Conservation (phyloP, 2,113 vertebrate species). For the Ameiurus melas region DNA sequence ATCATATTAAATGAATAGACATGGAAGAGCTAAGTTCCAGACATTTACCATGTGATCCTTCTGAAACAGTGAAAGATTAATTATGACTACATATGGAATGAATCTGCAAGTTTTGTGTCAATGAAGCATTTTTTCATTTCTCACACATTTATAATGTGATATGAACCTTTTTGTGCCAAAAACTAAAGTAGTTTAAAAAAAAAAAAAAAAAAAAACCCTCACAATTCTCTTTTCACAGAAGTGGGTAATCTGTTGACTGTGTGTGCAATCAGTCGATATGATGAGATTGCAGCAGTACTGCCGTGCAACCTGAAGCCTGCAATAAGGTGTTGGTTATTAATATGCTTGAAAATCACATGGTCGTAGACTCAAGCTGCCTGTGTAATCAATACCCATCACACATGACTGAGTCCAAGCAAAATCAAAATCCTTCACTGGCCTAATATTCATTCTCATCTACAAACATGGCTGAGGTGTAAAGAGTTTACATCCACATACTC, state of each 20-base stretch:
- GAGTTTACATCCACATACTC: neutral
- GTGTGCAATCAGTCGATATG: slow-evolving; percentile 42
- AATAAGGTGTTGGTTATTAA: slow-evolving; percentile 35
- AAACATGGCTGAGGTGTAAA: neutral
- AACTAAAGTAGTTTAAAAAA: too few species aligned
- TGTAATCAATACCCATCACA: slow-evolving; percentile 48
- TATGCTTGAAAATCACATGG: slow-evolving; percentile 51
- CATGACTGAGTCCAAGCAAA: slow-evolving; percentile 26
- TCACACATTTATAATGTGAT: neutral
- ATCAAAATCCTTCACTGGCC: slow-evolving; percentile 45
- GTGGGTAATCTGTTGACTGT: slow-evolving; percentile 40
- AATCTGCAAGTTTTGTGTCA: neutral
- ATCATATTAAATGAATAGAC: neutral
- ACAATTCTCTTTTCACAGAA: slow-evolving; percentile 23
- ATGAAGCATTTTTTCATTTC: neutral
- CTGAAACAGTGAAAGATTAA: neutral
- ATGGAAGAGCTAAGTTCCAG: neutral
- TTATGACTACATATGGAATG: neutral
- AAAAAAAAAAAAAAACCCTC: neutral
- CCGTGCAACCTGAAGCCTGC: slow-evolving; percentile 5
- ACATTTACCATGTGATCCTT: neutral
- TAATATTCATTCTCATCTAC: slow-evolving; percentile 17
- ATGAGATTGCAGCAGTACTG: slow-evolving; percentile 29
- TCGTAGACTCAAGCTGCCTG: slow-evolving; percentile 44
- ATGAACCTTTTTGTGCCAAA: neutral